A percentile compares a stretch with the other conserved stretches of the same genome.
These are phyloP conservation scores for Drosophila trapezifrons DNA, from an alignment of 1,140 invertebrate genomes.

Conservation along the genomic window DNA sequence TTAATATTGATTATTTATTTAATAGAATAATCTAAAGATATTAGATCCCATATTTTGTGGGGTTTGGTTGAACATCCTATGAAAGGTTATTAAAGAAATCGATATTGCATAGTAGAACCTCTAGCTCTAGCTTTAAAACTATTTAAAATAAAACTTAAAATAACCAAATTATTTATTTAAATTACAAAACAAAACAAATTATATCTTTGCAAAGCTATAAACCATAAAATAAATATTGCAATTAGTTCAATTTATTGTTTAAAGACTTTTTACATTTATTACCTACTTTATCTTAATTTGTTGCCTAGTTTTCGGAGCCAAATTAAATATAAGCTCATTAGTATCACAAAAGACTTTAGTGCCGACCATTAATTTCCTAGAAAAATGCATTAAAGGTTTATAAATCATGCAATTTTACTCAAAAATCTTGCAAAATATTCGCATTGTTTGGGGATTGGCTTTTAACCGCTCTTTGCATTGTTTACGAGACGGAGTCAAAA, in stretches of 20 bases:
- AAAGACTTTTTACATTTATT: background rate
- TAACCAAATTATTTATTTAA: too few species aligned
- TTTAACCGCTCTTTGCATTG: slow-evolving; percentile 24
- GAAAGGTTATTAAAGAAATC: too few species aligned
- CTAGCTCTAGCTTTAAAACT: too few species aligned
- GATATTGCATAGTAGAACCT: too few species aligned
- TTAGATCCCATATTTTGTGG: too few species aligned
- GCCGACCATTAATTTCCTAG: background rate
- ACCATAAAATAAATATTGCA: too few species aligned
- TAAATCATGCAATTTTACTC: slow-evolving; percentile 12
- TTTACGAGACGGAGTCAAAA: slow-evolving; percentile 27
- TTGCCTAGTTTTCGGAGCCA: background rate
- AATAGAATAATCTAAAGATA: too few species aligned
- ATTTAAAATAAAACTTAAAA: too few species aligned
- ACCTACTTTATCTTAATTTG: background rate
- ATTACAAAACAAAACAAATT: too few species aligned
- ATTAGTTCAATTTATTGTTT: background rate
- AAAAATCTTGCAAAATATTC: slow-evolving; percentile 27
- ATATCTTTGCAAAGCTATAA: too few species aligned
- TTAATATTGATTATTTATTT: too few species aligned
- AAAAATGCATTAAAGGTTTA: slow-evolving; percentile 1
- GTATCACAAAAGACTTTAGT: slow-evolving; percentile 3
- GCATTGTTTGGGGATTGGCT: slow-evolving; percentile 19
- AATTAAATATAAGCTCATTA: background rate
- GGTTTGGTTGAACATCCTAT: too few species aligned